phyloP scores from a whole-genome alignment of 2,113 vertebrate species.

The Salvelinus alpinus region DNA sequence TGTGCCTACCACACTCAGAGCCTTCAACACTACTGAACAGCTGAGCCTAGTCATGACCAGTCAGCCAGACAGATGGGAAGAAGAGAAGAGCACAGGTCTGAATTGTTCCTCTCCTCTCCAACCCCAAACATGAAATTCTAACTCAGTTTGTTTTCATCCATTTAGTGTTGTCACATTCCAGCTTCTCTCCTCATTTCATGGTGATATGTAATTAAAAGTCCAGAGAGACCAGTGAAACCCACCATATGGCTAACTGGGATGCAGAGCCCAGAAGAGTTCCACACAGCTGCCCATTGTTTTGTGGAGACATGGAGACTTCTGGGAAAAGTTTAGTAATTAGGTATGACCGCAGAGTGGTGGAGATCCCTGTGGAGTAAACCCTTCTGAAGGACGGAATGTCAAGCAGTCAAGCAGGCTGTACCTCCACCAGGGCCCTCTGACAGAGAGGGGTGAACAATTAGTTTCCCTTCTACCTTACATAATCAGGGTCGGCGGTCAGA shows the following conservation, averaged over 20 bases:
- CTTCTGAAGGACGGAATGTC: neutral
- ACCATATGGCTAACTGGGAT: conserved; percentile 51
- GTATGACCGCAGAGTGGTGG: conserved; percentile 24
- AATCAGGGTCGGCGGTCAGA: conserved; percentile 28
- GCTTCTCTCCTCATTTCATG: conserved; percentile 30
- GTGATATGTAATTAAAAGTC: conserved; percentile 57
- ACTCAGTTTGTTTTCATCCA: conserved; percentile 42
- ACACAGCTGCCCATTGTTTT: conserved; percentile 67
- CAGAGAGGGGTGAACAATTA: conserved; percentile 42
- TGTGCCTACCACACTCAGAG: neutral
- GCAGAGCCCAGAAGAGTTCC: conserved; percentile 31
- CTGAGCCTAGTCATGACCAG: conserved; percentile 41
- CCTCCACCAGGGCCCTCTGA: conserved; percentile 20
- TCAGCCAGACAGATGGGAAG: conserved; percentile 9
- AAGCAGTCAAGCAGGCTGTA: neutral
- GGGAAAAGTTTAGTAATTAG: conserved; percentile 62
- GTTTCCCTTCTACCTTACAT: conserved; percentile 38
- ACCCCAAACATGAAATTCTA: conserved; percentile 9
- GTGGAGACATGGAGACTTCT: conserved; percentile 40
- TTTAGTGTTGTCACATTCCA: conserved; percentile 44
- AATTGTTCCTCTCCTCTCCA: conserved; percentile 7
- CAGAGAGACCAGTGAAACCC: conserved; percentile 33
- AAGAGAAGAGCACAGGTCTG: neutral
- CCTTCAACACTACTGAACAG: conserved; percentile 11
- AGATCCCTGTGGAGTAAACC: conserved; percentile 26